Conservation (phyloP, 2,113 vertebrate species). For the Cathartes aura region DNA sequence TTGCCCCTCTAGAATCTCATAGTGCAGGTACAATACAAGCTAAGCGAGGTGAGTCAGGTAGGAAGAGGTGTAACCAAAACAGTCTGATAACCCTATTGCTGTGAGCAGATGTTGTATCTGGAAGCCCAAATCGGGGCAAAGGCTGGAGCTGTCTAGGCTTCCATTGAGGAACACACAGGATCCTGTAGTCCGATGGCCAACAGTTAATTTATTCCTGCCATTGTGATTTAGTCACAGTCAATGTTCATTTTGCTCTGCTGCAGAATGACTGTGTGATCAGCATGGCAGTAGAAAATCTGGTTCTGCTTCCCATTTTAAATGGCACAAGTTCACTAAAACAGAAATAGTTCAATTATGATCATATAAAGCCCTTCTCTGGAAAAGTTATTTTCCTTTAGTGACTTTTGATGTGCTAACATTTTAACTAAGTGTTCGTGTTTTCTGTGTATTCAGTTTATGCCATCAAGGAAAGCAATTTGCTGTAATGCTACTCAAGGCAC, state of each 20-base stretch:
- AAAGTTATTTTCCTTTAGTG: constrained; percentile 39
- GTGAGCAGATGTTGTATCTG: neutral
- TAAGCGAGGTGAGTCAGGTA: neutral
- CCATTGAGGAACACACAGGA: neutral
- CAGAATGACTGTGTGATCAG: neutral
- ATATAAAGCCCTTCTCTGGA: neutral
- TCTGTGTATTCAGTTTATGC: constrained; percentile 29
- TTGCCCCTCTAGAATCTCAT: neutral
- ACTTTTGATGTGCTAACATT: constrained; percentile 44
- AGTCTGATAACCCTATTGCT: neutral
- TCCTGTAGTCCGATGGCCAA: neutral
- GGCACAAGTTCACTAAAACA: neutral
- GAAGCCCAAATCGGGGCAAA: neutral
- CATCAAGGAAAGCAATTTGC: constrained; percentile 65
- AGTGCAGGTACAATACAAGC: neutral
- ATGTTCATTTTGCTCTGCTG: neutral
- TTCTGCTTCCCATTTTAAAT: neutral
- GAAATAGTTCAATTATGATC: neutral
- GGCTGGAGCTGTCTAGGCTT: neutral
- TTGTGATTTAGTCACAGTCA: neutral
- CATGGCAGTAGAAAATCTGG: neutral
- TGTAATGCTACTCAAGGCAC: constrained; percentile 56
- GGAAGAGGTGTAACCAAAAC: neutral
- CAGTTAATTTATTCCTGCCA: neutral
- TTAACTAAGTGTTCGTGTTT: constrained; percentile 37